Base-by-base conservation (phyloP, 2,113 vertebrate species). In the Alectura lathami region DNA sequence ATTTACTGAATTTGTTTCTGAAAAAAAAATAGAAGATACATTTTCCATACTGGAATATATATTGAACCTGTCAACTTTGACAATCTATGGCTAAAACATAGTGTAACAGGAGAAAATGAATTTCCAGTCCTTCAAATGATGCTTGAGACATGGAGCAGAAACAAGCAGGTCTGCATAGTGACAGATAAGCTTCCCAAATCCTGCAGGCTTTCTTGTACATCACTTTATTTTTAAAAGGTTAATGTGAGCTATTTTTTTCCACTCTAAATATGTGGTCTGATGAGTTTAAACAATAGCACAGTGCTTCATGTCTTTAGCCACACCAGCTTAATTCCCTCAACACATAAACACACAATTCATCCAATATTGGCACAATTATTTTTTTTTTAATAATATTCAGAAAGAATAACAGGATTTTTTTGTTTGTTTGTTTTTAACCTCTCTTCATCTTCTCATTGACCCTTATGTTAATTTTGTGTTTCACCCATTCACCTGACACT, bases 151-250 rank as follows among this genome's bases (percentile, higher is more conserved):
- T 30, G 79, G 42, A 93, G 88, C 47, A 12, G 88, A 94, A 97
- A 94, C 30, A 90, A 93, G 30, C n/a, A 83, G 78, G 68, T 20
- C 91, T 96, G 88, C 51, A 64, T 26, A 90, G 68, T 88, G 60
- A 40, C 76, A 86, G 93, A 95, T 97, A 96, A 96, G 88, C 91
- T 91, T 56, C 60, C 43, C 62, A 89, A 97, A 89, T 93, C 88
- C 89, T 88, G 20, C 72, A 90, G 76, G 68, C 64, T 64, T 93
- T 85, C 91, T 77, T 86, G 50, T 86, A 81, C 87, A 70, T 50
- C 38, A 17, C 83, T 94, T 40, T 97, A 80, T 93, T 77, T 93
- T 90, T 56, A 78, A 91, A 93, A 81, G 82, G 63, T 95, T 96
- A 75, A 78, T 93, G n/a, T 83, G 90, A 74, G 50, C 3, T 62